phyloP scores from a whole-genome alignment of 2,888 invertebrate species.

The Neoitamus cyanurus region DNA sequence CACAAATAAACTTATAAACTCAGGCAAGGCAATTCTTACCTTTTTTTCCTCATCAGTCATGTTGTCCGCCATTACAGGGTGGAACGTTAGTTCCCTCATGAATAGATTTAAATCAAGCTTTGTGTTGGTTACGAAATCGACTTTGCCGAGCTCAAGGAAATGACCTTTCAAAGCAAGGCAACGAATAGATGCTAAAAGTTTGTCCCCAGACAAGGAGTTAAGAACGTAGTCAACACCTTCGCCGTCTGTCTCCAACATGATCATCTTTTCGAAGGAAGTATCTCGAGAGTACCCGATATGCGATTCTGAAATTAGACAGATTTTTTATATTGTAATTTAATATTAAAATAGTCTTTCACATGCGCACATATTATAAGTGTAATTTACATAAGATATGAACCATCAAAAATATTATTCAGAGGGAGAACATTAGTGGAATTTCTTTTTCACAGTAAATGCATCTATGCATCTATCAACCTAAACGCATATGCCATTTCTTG shows the following conservation, averaged over 20 bases:
- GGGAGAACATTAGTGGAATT: too few relatives aligned
- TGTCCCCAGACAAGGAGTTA: constrained; percentile 93
- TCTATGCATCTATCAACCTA: too few relatives aligned
- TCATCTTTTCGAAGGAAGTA: constrained; percentile 86
- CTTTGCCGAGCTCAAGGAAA: constrained; percentile 89
- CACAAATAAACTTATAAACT: constrained; percentile 58
- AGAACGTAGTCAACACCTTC: constrained; percentile 90
- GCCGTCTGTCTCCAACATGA: constrained; percentile 83
- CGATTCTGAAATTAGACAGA: constrained; percentile 62
- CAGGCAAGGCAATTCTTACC: not conserved
- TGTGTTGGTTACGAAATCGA: constrained; percentile 78
- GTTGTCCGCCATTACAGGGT: constrained; percentile 80
- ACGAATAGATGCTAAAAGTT: constrained; percentile 77
- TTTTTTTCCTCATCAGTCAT: constrained; percentile 67
- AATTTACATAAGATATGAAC: too few relatives aligned
- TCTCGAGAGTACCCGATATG: constrained; percentile 91
- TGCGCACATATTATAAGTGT: too few relatives aligned
- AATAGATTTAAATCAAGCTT: constrained; percentile 75
- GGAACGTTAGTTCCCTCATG: constrained; percentile 78
- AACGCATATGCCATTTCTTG: too few relatives aligned
- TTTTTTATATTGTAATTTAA: not conserved
- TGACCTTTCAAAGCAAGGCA: constrained; percentile 73
- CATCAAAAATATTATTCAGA: too few relatives aligned
- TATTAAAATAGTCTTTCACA: too few relatives aligned
- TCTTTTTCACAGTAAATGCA: too few relatives aligned